Percentiles rank a stretch among this genome's conserved stretches.
phyloP scores from a whole-genome alignment of 1,140 invertebrate species.

The Orchestia grillus region DNA sequence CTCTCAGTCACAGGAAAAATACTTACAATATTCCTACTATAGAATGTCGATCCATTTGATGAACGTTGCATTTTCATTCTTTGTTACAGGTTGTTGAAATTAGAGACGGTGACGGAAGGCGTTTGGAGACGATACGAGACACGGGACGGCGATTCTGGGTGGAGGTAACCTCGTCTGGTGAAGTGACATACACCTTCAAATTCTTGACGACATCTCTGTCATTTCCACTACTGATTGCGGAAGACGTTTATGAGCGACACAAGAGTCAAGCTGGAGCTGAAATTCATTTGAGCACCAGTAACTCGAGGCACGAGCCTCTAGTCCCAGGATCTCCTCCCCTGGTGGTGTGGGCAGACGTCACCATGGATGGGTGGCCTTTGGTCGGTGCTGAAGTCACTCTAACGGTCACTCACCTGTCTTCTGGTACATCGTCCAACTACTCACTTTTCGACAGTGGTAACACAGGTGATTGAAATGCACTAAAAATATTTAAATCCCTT shows the following conservation, averaged over 20 bases:
- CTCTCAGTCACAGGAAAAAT: neutral
- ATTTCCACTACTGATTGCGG: conserved; percentile 58
- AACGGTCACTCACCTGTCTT: conserved; percentile 61
- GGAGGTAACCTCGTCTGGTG: conserved; percentile 43
- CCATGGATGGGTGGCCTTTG: conserved; percentile 59
- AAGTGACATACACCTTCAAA: conserved; percentile 61
- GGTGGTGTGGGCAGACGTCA: conserved; percentile 62
- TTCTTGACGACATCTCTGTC: conserved; percentile 63
- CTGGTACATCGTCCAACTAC: conserved; percentile 56
- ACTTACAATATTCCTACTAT: neutral
- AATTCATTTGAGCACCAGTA: conserved; percentile 62
- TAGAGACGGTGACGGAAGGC: conserved; percentile 33
- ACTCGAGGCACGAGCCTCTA: conserved; percentile 50
- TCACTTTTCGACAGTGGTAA: conserved; percentile 64
- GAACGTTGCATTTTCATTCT: neutral
- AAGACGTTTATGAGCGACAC: conserved; percentile 63
- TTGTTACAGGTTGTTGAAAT: conserved; percentile 62
- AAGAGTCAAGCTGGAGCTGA: conserved; percentile 32
- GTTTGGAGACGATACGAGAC: conserved; percentile 62
- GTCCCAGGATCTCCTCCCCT: conserved; percentile 58
- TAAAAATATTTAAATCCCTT: neutral
- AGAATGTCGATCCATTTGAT: neutral
- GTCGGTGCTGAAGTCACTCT: conserved; percentile 62
- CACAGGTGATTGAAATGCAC: conserved; percentile 58
- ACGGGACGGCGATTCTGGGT: conserved; percentile 65